Base-by-base conservation (phyloP, 2,888 invertebrate species). In the Caenorhabditis sp. region DNA sequence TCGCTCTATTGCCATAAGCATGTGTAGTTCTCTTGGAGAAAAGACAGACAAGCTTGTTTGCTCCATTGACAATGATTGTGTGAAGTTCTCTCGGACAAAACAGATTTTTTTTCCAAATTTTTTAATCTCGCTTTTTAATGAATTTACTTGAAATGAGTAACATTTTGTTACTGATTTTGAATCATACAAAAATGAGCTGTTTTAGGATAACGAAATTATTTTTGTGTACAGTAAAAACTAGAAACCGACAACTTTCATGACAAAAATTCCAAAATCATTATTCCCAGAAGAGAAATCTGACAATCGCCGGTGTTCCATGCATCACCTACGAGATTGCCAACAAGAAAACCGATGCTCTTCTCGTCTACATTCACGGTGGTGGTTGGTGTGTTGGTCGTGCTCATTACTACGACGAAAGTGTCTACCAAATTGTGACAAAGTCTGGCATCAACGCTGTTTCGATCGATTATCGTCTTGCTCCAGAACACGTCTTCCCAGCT, bases 401-500 rank as follows among this genome's bases (percentile, higher is more conserved):
- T 19, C 84, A 71, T 5, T 84, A 77, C 57, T 86, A 86, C 62
- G 85, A 86, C 58, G 76, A 76, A 10, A 68, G 80, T 3, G 58
- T 86, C 36, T 77, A 76, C 31, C 66, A 76, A 51, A 65, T 86
- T 17, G 78, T 83, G 19, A 60, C 68, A 51, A 66, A 68, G 54
- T 57, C 82, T 1, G 84, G 85, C 4, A 65, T 76, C 17, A 63
- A 77, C 26, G 74, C 81, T 19, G 63, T 85, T 21, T 81, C 84
- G 4, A 78, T 86, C 51, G 85, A 86, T 66, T 86, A 86, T 66
- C 72, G 77, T 10, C 69, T 86, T 8, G 88, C 89, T 0, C 89
- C 89, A 17, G 87, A 88, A 67, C 84, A 87, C 63, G 85, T 85
- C 0, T 89, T 88, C 70, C 89, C 89, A 1, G 87, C 86, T 0